phyloP scores from a whole-genome alignment of 2,888 invertebrate genomes.

The Sepiola atlantica region DNA sequence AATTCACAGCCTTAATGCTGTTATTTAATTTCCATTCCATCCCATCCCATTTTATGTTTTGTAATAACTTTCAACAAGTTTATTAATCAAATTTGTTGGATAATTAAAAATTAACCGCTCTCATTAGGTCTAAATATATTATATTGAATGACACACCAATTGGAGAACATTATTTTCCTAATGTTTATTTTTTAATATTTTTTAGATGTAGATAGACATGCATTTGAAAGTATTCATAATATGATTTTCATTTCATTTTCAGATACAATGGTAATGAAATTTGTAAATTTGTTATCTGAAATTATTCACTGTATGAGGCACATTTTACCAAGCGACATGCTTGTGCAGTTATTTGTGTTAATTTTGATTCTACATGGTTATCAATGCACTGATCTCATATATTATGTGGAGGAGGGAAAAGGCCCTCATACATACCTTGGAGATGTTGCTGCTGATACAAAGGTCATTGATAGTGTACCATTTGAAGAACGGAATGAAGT shows the following conservation, averaged over 20 bases:
- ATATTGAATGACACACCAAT: too few relatives aligned
- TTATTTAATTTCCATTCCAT: too few relatives aligned
- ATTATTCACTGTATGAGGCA: background rate
- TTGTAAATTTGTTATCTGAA: background rate
- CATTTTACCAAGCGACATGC: background rate
- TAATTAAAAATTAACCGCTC: too few relatives aligned
- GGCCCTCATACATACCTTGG: background rate
- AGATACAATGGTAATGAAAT: background rate
- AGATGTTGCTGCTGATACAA: background rate
- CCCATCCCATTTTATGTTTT: too few relatives aligned
- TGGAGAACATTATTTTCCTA: too few relatives aligned
- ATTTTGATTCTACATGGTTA: background rate
- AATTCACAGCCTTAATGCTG: too few relatives aligned
- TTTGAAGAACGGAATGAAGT: background rate
- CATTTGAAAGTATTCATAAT: too few relatives aligned
- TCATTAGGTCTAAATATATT: too few relatives aligned
- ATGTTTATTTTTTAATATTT: too few relatives aligned
- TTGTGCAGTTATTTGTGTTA: background rate
- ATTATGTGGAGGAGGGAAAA: slow-evolving; percentile 7
- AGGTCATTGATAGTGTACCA: background rate
- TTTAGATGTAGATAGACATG: too few relatives aligned
- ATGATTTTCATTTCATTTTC: background rate
- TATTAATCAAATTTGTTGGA: too few relatives aligned
- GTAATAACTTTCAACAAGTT: too few relatives aligned
- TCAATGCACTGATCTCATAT: background rate